Conservation (phyloP, 2,888 invertebrate genomes). For the Lasius fuliginosus region DNA sequence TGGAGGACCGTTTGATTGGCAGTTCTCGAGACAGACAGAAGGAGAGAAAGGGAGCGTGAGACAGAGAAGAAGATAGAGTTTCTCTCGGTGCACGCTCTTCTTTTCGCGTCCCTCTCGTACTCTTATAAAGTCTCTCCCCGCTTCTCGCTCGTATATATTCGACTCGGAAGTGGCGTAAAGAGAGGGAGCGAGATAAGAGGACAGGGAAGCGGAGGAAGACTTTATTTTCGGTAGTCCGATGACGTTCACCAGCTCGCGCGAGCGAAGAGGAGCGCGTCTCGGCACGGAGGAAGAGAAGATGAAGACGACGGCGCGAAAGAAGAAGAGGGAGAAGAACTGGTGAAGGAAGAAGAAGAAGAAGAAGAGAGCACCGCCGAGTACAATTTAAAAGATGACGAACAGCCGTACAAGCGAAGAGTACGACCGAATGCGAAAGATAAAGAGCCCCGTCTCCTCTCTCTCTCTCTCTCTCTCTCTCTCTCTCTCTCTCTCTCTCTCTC, state of each 20-base stretch:
- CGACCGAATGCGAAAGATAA: slow-evolving; percentile 56
- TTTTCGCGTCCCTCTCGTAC: slow-evolving; percentile 40
- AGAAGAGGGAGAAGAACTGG: slow-evolving; percentile 28
- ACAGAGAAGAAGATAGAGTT: slow-evolving; percentile 48
- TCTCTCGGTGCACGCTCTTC: slow-evolving; percentile 53
- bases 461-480: slow-evolving; percentile 30
- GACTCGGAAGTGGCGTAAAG: slow-evolving; percentile 69
- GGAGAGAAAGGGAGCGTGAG: not conserved
- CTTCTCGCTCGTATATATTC: slow-evolving; percentile 62
- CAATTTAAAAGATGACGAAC: slow-evolving; percentile 54
- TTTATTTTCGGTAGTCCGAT: slow-evolving; percentile 75
- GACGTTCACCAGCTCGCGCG: slow-evolving; percentile 62
- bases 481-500: slow-evolving; percentile 31
- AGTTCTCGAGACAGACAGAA: slow-evolving; percentile 69
- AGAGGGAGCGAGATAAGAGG: slow-evolving; percentile 53
- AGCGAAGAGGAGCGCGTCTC: slow-evolving; percentile 42
- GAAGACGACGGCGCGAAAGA: slow-evolving; percentile 25
- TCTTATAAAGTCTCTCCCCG: slow-evolving; percentile 63
- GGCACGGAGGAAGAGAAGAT: slow-evolving; percentile 19
- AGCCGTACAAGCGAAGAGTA: slow-evolving; percentile 48
- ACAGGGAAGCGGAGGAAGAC: slow-evolving; percentile 72
- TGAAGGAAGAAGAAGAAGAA: slow-evolving; percentile 28
- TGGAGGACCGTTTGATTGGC: slow-evolving; percentile 76
- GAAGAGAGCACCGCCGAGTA: slow-evolving; percentile 41
- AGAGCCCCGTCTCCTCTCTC: slow-evolving; percentile 35